Evolutionary conservation across 1,140 invertebrate genomes (phyloP).

Genomic region (Copidosoma floridanum): DNA sequence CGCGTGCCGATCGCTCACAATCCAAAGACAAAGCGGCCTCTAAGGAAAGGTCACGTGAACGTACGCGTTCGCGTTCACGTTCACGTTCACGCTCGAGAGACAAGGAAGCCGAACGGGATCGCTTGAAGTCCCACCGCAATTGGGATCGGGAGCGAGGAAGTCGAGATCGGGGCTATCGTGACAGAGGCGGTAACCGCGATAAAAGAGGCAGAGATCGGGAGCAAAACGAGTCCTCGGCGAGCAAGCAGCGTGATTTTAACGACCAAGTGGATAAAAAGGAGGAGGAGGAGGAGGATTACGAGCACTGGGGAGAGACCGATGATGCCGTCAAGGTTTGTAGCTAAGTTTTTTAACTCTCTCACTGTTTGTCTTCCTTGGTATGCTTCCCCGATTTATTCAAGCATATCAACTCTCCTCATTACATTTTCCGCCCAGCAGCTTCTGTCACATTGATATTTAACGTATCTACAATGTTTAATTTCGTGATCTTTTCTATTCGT

Average conservation of each 20-base stretch:
- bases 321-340: conserved; percentile 40
- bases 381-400: neutral
- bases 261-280: conserved; percentile 67
- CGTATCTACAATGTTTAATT: too few relatives aligned
- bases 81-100: conserved; percentile 40
- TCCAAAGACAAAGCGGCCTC: conserved; percentile 60
- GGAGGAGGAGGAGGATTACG: conserved; percentile 61
- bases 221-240: neutral
- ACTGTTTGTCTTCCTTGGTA: neutral
- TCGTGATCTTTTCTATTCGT: conserved; percentile 27
- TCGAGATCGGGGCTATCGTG: conserved; percentile 45
- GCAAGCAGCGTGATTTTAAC: conserved; percentile 64
- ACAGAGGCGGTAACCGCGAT: too few relatives aligned
- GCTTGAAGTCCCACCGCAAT: conserved; percentile 59
- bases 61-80: too few relatives aligned
- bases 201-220: conserved; percentile 3
- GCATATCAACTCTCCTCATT: neutral
- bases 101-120: neutral
- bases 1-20: conserved; percentile 60
- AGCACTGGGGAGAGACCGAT: conserved; percentile 47
- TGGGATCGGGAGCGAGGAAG: conserved; percentile 65
- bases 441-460: too few relatives aligned
- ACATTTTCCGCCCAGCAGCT: too few relatives aligned
- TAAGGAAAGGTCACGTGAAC: conserved; percentile 62
- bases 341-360: conserved; percentile 5